Percentiles rank a stretch among this genome's conserved stretches.
These are phyloP conservation scores for Oenanthe oenanthe DNA, from an alignment of 2,113 vertebrate species.

Conservation along the genomic window DNA sequence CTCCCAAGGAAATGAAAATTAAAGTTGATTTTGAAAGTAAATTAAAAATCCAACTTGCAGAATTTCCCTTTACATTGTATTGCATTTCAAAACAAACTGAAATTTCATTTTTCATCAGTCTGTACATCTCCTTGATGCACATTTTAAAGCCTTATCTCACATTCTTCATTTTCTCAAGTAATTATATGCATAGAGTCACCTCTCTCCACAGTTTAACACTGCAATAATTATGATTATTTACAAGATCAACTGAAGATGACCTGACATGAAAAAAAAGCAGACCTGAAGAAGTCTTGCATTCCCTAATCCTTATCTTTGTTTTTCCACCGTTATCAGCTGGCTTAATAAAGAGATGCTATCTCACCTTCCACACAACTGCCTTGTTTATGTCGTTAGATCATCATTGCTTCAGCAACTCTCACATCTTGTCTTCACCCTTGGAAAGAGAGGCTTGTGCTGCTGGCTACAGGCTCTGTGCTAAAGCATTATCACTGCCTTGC, in stretches of 20 bases:
- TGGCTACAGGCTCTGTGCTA: neutral
- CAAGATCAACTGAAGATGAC: constrained; percentile 45
- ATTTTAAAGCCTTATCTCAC: constrained; percentile 8
- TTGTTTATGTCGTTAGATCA: neutral
- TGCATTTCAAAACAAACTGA: neutral
- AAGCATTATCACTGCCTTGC: neutral
- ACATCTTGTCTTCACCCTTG: neutral
- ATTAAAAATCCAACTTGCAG: neutral
- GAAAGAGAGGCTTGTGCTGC: neutral
- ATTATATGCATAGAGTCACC: neutral
- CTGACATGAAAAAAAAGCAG: constrained; percentile 53
- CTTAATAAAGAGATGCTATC: constrained; percentile 18
- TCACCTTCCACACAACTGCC: neutral
- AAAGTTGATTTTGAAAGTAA: neutral
- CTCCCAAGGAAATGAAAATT: neutral
- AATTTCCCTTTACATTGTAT: neutral
- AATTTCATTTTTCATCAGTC: neutral
- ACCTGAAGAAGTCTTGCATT: constrained; percentile 9
- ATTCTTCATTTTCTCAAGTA: constrained; percentile 6
- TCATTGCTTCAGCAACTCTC: neutral
- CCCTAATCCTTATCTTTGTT: constrained; percentile 49
- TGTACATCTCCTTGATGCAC: neutral
- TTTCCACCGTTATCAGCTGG: constrained; percentile 22
- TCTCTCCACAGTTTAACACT: neutral
- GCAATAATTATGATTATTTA: constrained; percentile 35